Evolutionary conservation across 2,797 vertebrate genomes (phyloP), one percentile per base, ranked within the genome.

Genomic region (Chelidonichthys spinosus): DNA sequence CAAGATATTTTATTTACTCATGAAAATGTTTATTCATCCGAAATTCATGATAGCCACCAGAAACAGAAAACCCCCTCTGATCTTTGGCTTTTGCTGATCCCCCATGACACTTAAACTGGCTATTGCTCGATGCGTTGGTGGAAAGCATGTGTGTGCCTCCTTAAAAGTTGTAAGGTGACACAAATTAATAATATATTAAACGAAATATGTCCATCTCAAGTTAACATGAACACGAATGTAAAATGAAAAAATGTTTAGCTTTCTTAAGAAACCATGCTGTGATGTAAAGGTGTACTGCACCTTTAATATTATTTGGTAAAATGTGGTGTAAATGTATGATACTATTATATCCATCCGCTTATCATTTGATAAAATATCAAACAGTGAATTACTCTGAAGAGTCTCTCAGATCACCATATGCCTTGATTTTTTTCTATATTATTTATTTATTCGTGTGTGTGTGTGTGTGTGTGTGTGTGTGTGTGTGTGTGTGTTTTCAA

Each of bases 331-430:
- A 32, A 33, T 1, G 1, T 14, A 37, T 8, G 32, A 43, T 32
- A 5, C 18, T 40, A 40, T 43, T 15, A 37, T 39, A 35, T 63
- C 15, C 6, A 40, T 43, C 8, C 0, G 40, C 42, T 36, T 50
- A 40, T 35, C 64, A 68, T 50, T 40, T 47, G 42, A 56, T 56
- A 4, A 54, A 54, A 18, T 46, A 50, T 46, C 35, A 50, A 64
- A 59, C 54, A 71, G 35, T 11, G 13, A 46, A 49, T 17, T 52
- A 37, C 46, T 32, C 43, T 0, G 37, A 42, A 33, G 32, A 14
- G 36, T 63, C 35, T 55, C 58, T 74, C 56, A 74, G 70, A 63
- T 84, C 65, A 69, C 25, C 64, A 77, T 64, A 47, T 18, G 74
- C 36, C 4, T 60, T 76, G 9, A 63, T 58, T 49, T 69, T 67